A percentile compares a stretch with the other conserved stretches of the same genome.
phyloP scores from a whole-genome alignment of 2,888 invertebrate genomes.

The Nephrotoma appendiculata region DNA sequence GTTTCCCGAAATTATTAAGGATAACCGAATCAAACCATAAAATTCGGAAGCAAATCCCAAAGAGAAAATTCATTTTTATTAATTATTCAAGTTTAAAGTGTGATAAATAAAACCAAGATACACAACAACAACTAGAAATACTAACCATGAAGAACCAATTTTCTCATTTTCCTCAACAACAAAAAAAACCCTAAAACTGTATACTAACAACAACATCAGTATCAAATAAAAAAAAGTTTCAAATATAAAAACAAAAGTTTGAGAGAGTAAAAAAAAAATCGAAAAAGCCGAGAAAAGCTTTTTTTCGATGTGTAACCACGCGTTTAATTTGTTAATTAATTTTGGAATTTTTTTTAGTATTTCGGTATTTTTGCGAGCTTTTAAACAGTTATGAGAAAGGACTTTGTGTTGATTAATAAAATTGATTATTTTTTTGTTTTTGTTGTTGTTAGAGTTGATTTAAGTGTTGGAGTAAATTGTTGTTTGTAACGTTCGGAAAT shows the following conservation, averaged over 20 bases:
- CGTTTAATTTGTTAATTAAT: not conserved
- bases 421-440: not conserved
- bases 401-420: not conserved
- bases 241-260: not conserved
- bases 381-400: not conserved
- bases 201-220: not conserved
- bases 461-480: not conserved
- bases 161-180: not conserved
- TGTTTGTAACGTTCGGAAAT: too few relatives aligned
- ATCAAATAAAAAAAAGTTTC: not conserved
- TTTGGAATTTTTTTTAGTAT: not conserved
- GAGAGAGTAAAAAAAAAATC: not conserved
- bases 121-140: not conserved
- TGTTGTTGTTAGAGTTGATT: not conserved
- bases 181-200: not conserved
- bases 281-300: not conserved
- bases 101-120: not conserved
- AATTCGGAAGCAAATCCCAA: not conserved
- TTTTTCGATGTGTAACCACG: not conserved
- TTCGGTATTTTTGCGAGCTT: not conserved
- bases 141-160: not conserved
- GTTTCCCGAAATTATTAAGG: not conserved
- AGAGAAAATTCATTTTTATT: not conserved
- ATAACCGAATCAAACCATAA: not conserved
- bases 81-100: not conserved